phyloP scores from a whole-genome alignment of 1,140 invertebrate genomes.

The Musca vetustissima region DNA sequence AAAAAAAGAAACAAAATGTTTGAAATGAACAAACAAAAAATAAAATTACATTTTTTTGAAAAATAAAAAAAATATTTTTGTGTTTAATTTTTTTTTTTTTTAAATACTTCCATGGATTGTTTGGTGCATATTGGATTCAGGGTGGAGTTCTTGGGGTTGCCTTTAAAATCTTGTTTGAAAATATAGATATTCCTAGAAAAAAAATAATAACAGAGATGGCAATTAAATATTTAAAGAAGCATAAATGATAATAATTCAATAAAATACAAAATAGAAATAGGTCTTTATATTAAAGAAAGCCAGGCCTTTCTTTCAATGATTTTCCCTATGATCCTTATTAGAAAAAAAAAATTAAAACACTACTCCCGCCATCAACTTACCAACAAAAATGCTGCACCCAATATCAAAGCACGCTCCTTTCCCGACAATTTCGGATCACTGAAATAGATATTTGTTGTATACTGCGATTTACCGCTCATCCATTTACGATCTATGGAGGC shows the following conservation, averaged over 20 bases:
- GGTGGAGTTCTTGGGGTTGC: not conserved
- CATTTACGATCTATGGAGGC: slow-evolving; percentile 59
- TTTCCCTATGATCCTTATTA: too few relatives aligned
- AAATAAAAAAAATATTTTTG: slow-evolving; percentile 18
- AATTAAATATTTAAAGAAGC: too few relatives aligned
- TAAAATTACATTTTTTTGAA: slow-evolving; percentile 21
- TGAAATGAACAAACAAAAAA: slow-evolving; percentile 28
- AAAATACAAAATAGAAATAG: too few relatives aligned
- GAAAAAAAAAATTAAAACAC: too few relatives aligned
- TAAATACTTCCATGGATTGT: not conserved
- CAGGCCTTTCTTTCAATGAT: too few relatives aligned
- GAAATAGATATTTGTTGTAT: slow-evolving; percentile 59
- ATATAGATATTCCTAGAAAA: slow-evolving; percentile 51
- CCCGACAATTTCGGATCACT: slow-evolving; percentile 53
- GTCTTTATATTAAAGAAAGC: not conserved
- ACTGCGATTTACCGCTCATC: slow-evolving; percentile 56
- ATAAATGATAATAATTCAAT: too few relatives aligned
- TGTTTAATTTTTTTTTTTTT: not conserved
- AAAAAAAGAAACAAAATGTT: slow-evolving; percentile 9
- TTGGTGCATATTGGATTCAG: not conserved
- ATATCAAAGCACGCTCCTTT: slow-evolving; percentile 56
- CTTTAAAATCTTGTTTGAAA: slow-evolving; percentile 44
- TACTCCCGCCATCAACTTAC: slow-evolving; percentile 47
- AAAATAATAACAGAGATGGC: too few relatives aligned
- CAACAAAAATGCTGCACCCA: slow-evolving; percentile 59